Conservation (phyloP, 2,113 vertebrate species). For the Delphinapterus leucas region DNA sequence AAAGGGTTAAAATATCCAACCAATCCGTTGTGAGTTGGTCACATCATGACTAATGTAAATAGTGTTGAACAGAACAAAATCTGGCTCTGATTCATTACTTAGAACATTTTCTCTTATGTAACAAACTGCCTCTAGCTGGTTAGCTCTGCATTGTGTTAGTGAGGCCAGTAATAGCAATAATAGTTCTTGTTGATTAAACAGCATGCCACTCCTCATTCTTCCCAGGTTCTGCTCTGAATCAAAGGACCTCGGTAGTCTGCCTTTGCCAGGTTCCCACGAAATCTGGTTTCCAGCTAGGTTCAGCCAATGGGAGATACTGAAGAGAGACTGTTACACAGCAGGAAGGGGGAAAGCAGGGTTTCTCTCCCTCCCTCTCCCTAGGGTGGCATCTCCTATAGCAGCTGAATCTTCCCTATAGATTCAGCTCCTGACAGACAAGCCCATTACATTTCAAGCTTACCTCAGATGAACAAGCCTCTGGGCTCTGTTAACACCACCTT, state of each 20-base stretch:
- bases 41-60: conserved; percentile 43
- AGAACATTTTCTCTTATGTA: conserved; percentile 30
- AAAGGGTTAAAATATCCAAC: conserved; percentile 35
- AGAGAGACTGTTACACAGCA: neutral
- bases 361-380: neutral
- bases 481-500: neutral
- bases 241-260: neutral
- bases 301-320: neutral
- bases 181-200: conserved; percentile 32
- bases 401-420: neutral
- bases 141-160: conserved; percentile 41
- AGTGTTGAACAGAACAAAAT: conserved; percentile 10
- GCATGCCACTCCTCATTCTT: neutral
- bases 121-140: neutral
- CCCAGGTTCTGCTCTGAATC: neutral
- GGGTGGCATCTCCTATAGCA: neutral
- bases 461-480: neutral
- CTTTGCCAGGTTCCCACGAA: neutral
- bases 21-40: neutral
- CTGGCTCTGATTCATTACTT: conserved; percentile 47
- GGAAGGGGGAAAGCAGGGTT: neutral
- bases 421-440: neutral
- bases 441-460: neutral
- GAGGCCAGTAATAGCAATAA: conserved; percentile 44
- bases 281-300: neutral